These are phyloP conservation scores for Thamnophis sirtalis DNA, from an alignment of 2,113 vertebrate species.

Conservation along the genomic window DNA sequence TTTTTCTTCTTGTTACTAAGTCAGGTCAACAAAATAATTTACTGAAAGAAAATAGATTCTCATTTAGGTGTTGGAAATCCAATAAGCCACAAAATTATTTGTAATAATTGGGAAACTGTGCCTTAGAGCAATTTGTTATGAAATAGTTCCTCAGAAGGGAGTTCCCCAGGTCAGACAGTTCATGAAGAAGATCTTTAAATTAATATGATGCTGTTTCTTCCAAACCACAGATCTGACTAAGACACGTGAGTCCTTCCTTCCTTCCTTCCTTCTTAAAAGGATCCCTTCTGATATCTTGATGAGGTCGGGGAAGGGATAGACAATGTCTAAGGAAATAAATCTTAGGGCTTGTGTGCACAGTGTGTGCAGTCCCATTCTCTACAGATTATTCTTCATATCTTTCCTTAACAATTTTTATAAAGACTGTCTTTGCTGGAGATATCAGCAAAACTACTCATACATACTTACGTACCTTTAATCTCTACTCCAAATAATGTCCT, in stretches of 20 bases:
- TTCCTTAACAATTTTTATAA: neutral
- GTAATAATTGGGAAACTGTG: neutral
- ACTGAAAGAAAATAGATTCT: neutral
- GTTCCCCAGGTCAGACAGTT: neutral
- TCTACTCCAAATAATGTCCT: neutral
- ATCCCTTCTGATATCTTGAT: neutral
- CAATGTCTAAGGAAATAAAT: neutral
- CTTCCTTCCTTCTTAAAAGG: neutral
- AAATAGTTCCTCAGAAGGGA: neutral
- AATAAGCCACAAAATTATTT: neutral
- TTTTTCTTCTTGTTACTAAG: neutral
- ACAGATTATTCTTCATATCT: neutral
- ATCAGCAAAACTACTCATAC: neutral
- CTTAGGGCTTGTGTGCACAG: neutral
- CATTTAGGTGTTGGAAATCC: neutral
- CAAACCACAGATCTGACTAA: neutral
- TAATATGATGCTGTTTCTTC: neutral
- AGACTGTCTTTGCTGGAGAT: neutral
- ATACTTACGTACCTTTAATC: neutral
- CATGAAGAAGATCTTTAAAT: neutral
- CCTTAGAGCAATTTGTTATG: neutral
- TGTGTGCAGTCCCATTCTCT: neutral
- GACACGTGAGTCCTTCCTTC: neutral
- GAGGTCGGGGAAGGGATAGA: neutral
- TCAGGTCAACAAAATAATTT: neutral